phyloP scores from a whole-genome alignment of 2,888 invertebrate species.

The Scrobipalpa atriplicella region DNA sequence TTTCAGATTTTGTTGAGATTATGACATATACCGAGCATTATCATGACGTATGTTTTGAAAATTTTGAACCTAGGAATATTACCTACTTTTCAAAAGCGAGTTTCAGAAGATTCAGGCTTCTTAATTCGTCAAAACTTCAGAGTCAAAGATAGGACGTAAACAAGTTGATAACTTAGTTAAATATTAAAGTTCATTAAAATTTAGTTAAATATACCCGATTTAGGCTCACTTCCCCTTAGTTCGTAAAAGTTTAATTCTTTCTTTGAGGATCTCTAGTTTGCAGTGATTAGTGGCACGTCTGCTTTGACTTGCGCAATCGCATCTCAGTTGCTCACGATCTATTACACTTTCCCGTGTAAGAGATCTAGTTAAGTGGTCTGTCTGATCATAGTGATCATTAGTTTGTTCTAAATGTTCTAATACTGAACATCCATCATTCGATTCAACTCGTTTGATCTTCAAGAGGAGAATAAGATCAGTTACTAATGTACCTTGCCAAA shows the following conservation, averaged over 20 bases:
- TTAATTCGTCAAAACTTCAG: too few relatives aligned
- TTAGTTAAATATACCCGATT: too few relatives aligned
- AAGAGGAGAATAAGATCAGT: neutral
- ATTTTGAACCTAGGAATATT: too few relatives aligned
- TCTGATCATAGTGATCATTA: constrained; percentile 11
- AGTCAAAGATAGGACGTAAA: too few relatives aligned
- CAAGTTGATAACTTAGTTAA: too few relatives aligned
- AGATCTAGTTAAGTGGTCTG: constrained; percentile 13
- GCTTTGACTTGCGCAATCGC: constrained; percentile 8
- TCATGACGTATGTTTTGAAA: too few relatives aligned
- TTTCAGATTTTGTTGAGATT: neutral
- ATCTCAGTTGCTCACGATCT: constrained; percentile 12
- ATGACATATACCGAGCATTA: too few relatives aligned
- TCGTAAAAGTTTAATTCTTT: too few relatives aligned
- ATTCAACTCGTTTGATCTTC: neutral
- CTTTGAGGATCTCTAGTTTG: neutral
- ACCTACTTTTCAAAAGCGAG: too few relatives aligned
- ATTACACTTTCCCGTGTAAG: constrained; percentile 10
- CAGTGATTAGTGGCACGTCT: constrained; percentile 17
- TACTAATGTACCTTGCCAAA: neutral
- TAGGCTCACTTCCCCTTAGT: too few relatives aligned
- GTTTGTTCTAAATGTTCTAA: neutral
- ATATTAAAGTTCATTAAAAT: too few relatives aligned
- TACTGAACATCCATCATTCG: constrained; percentile 13
- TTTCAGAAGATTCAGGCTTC: too few relatives aligned